Evolutionary conservation across 2,113 vertebrate genomes (phyloP), one percentile per base, ranked within the genome.

Genomic region (Passer domesticus): DNA sequence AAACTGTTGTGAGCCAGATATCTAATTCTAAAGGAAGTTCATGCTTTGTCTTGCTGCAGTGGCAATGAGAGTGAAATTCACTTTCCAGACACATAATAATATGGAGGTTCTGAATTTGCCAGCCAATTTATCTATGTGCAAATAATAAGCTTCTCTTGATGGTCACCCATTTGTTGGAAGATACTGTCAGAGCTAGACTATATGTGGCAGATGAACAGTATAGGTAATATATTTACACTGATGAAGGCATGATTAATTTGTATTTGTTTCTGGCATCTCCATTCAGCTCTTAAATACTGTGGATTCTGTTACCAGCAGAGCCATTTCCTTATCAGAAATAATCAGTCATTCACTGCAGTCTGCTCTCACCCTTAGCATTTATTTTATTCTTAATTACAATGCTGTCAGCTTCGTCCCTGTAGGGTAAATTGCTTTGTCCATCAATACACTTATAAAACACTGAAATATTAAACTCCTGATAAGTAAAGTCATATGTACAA

Each of bases 371-470:
- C 39, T 81, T 91, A 89, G 49, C 62, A 68, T 79, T 94, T 95
- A 86, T 90, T 97, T 87, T 73, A 7, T 78, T 92, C 89, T 95
- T 96, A 97, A 96, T 97, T 87, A 89, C 49, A 43, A 64, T 13
- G 7, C 74, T 94, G 72, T 95, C 96, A 95, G 35, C 25, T 70
- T 91, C 0, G 1, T 75, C 58, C 49, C 83, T 92, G 69, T 41
- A 92, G 62, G 25, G 83, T 94, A 92, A 96, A 92, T 77, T 80
- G 37, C 43, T 37, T 28, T 67, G 46, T 52, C 46, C 9, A 43
- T 75, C 31, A 78, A 58, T 58, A 44, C 33, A 37, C 31, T 56
- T 56, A 52, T 14, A 84, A 87, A 96, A 58, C 15, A 44, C 25
- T 44, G 59, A 92, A 88, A 87, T 72, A 81, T 53, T 52, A 63